Conservation (phyloP, 1,140 invertebrate genomes). For the Nasonia giraulti region DNA sequence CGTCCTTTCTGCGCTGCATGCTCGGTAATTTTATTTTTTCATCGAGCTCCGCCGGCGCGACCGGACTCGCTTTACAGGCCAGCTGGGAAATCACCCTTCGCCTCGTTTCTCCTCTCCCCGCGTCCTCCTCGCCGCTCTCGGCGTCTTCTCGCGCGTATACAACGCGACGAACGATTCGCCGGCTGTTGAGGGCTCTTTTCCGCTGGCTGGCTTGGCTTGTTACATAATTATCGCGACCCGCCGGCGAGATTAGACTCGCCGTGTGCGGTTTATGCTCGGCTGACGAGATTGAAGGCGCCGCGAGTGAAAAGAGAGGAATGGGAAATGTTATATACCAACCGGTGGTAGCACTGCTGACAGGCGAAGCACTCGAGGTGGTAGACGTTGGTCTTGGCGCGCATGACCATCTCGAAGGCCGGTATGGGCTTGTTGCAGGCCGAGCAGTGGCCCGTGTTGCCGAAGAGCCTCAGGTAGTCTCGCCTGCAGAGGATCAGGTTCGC, state of each 20-base stretch:
- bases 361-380: conserved; percentile 99
- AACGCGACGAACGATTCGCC: conserved; percentile 47
- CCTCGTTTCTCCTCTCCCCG: conserved; percentile 40
- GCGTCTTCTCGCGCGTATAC: too few relatives aligned
- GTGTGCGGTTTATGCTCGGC: too few relatives aligned
- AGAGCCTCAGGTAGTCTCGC: conserved; percentile 97
- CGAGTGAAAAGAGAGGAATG: too few relatives aligned
- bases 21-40: conserved; percentile 52
- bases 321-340: conserved; percentile 78
- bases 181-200: conserved; percentile 25
- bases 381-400: conserved; percentile 96
- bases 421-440: conserved; percentile 97
- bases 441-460: conserved; percentile 93
- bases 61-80: conserved; percentile 48
- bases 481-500: conserved; percentile 98
- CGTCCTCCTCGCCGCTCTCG: neutral
- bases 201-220: conserved; percentile 54
- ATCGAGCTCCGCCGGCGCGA: conserved; percentile 27
- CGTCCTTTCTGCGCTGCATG: conserved; percentile 30
- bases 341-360: conserved; percentile 98
- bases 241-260: conserved; percentile 39
- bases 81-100: conserved; percentile 53
- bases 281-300: neutral
- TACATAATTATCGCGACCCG: conserved; percentile 69
- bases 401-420: conserved; percentile 99